Conservation (phyloP, 2,888 invertebrate genomes). For the Microdon myrmicae region DNA sequence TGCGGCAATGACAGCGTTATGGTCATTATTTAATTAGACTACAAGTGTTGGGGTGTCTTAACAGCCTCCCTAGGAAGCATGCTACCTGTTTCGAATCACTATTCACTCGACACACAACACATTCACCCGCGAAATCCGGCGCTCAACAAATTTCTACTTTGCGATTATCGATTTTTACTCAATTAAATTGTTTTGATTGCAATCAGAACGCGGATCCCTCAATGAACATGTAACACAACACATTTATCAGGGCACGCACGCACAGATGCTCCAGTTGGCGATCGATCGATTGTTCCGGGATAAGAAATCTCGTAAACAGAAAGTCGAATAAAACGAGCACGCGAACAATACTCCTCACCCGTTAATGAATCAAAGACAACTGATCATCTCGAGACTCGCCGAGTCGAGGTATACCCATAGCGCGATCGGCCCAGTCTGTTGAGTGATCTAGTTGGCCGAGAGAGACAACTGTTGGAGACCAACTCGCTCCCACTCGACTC, state of each 20-base stretch:
- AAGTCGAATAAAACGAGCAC: constrained; percentile 8
- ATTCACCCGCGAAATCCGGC: constrained; percentile 15
- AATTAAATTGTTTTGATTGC: constrained; percentile 39
- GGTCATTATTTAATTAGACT: constrained; percentile 61
- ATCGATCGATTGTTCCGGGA: constrained; percentile 1
- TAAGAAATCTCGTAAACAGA: constrained; percentile 10
- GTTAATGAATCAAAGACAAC: constrained; percentile 40
- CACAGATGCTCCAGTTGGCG: constrained; percentile 3
- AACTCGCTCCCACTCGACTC: constrained; percentile 4
- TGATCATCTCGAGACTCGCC: constrained; percentile 50
- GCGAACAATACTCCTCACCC: constrained; percentile 20
- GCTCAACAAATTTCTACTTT: constrained; percentile 35
- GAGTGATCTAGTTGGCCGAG: constrained; percentile 37
- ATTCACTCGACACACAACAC: constrained; percentile 24
- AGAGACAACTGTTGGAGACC: constrained; percentile 14
- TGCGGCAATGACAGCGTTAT: constrained; percentile 67
- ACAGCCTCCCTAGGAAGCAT: constrained; percentile 45
- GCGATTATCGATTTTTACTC: constrained; percentile 18
- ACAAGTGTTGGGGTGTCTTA: constrained; percentile 18
- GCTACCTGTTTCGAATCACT: constrained; percentile 33
- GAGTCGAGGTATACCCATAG: constrained; percentile 17
- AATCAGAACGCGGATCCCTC: background rate
- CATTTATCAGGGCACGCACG: constrained; percentile 14
- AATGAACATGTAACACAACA: constrained; percentile 5
- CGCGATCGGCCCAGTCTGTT: constrained; percentile 17